Percentiles rank a stretch among this genome's conserved stretches.
phyloP scores from a whole-genome alignment of 1,140 invertebrate species.

The Trichogramma pretiosum region DNA sequence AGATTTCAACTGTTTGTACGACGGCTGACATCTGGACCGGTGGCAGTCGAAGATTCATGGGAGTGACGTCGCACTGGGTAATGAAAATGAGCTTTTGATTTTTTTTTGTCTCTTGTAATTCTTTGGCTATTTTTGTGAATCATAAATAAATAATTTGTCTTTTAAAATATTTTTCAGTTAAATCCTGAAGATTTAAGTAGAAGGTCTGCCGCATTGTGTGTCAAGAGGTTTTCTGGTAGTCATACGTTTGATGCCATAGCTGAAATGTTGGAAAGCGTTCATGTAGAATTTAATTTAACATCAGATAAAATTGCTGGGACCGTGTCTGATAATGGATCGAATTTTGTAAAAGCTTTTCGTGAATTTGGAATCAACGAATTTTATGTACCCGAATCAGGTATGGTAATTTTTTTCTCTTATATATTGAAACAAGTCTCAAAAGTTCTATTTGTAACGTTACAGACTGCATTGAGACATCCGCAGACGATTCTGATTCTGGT shows the following conservation, averaged over 20 bases:
- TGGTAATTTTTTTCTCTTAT: neutral
- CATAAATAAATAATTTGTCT: neutral
- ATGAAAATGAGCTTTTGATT: neutral
- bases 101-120: neutral
- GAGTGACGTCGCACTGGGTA: neutral
- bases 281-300: constrained; percentile 12
- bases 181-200: constrained; percentile 9
- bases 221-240: constrained; percentile 16
- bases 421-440: neutral
- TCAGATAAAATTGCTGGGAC: constrained; percentile 16
- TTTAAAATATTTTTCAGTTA: too few relatives aligned
- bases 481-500: neutral
- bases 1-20: neutral
- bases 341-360: too few relatives aligned
- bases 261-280: constrained; percentile 12
- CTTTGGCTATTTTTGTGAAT: neutral
- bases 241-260: constrained; percentile 20
- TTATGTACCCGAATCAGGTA: neutral
- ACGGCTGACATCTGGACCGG: neutral
- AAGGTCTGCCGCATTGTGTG: constrained; percentile 16
- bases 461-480: neutral
- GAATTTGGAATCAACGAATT: constrained; percentile 10
- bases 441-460: neutral
- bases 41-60: neutral
- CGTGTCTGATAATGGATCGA: constrained; percentile 24